Base-by-base conservation (phyloP, 2,113 vertebrate genomes). In the Odontophorus gujanensis region DNA sequence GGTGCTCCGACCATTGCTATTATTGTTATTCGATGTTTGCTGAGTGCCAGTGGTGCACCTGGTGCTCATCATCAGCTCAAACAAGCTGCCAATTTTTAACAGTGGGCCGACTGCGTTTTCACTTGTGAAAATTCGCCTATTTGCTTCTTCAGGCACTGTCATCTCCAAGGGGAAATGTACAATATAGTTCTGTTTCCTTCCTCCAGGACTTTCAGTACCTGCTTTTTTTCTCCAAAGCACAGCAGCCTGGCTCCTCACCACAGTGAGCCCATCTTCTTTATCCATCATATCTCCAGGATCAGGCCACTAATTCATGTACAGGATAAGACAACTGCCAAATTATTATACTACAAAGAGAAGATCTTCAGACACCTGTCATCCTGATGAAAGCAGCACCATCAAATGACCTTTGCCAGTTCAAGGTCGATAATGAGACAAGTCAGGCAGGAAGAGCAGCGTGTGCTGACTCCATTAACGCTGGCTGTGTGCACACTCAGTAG, bases 341-440 rank as follows among this genome's bases (percentile, higher is more conserved):
- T 97, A 98, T 96, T 95, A 98, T 95, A 96, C 93, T 93, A 98
- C 96, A 96, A 96, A 98, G 96, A 95, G 96, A 93, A 93, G 97
- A 97, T 97, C 95, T 82, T 96, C 95, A 97, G 98, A 98, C 97
- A 97, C 97, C 97, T 98, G 97, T 98, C 98, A 98, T 75, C 91
- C 94, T 97, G 97, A 98, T 98, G 96, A 98, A 97, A 97, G 97
- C 95, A 94, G 96, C 90, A 86, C 92, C 66, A 81, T 97, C 96
- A 89, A 95, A 72, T 98, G 98, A 98, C 98, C 98, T 98, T 98
- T 97, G 97, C 97, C 95, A 51, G 98, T 98, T 98, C 97, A 98
- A 98, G 97, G 98, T 98, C 96, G 96, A 98, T 98, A 98, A 98
- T 98, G 97, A 99, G 98, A 96, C 85, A 95, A 98, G 97, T 95